Base-by-base conservation (phyloP, 2,888 invertebrate genomes). In the Drosophila putrida region DNA sequence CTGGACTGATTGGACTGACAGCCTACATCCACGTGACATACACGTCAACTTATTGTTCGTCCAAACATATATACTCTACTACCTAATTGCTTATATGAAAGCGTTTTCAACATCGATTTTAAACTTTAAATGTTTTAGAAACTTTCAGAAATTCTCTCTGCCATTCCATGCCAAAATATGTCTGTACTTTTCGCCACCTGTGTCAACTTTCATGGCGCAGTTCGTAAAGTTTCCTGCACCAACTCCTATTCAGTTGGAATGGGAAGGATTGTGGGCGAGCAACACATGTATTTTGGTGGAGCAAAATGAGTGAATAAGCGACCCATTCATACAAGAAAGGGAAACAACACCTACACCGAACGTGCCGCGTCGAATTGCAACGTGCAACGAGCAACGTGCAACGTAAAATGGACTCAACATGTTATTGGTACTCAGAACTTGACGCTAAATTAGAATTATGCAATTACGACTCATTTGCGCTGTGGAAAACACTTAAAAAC, bases 381-480 rank as follows among this genome's bases (percentile, higher is more conserved):
- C 3, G 31, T 41, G 55, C 33, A 47, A 44, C 27, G 44, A 28
- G 13, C 43, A 41, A 41, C 71, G 51, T 75, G 78, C 78, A 60
- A 33, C 54, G 71, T 70, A 68, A 82, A 77, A 81, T 79, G 73
- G 67, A 76, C 82, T 71, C 76, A 79, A 83, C 88, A 80, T 77
- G 86, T 71, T 85, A 77, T 87, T 55, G 76, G 82, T 82, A 70
- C 71, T 77, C 35, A 75, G 77, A 84, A 85, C 89, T 87, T 78
- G 80, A 80, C 75, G 73, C 69, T 80, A 77, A 78, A 83, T 80
- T 88, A 82, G 77, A 85, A 88, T 88, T 87, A 81, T 82, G 83
- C 83, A 89, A 90, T 90, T 90, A 90, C 78, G 87, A 62, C 80
- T 85, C 82, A 85, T 85, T 85, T 84, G 64, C 73, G 74, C 72